Base-by-base conservation (phyloP, 2,888 invertebrate species). In the Oligia fasciuncula region DNA sequence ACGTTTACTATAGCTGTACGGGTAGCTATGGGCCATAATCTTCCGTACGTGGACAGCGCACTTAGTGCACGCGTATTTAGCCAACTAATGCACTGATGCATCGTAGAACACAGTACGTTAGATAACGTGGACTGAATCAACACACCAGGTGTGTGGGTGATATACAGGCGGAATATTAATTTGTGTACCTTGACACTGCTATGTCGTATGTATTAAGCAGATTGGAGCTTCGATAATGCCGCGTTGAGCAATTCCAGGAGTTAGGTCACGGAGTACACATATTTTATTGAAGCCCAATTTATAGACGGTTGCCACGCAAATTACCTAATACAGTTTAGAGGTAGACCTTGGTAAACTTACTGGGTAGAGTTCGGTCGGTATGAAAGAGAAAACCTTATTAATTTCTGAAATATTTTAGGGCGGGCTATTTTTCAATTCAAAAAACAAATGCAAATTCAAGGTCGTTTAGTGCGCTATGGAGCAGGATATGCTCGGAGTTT, bases 81-180 rank as follows among this genome's bases (percentile, higher is more conserved):
- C 81, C 72, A 85, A 84, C 83, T 89, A 88, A 89, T 91, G 87
- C 91, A 90, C 87, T 93, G 92, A 93, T 92, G 90, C 92, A 91
- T 90, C 88, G 87, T 90, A 92, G 92, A 90, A 91, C 92, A 92
- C 88, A 89, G 89, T 89, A 90, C 91, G 90, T 91, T 90, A 91
- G 94, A 94, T 94, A 95, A 94, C 94, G 93, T 90, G 87, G 90
- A 90, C 94, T 95, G 94, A 95, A 94, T 95, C 94, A 95, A 96
- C 95, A 95, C 90, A 84, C 88, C 94, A 93, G 94, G 94, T 93
- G 94, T 88, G 90, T 87, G 85, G 57, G 91, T 93, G 93, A 95
- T 94, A 95, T 91, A 93, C 89, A 88, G 87, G 90, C 89, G 92
- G 96, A 94, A 96, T 96, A 96, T 95, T 95, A 95, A 95, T 95